Evolutionary conservation across 2,888 invertebrate species (phyloP).

Genomic region (Molorchus minor): DNA sequence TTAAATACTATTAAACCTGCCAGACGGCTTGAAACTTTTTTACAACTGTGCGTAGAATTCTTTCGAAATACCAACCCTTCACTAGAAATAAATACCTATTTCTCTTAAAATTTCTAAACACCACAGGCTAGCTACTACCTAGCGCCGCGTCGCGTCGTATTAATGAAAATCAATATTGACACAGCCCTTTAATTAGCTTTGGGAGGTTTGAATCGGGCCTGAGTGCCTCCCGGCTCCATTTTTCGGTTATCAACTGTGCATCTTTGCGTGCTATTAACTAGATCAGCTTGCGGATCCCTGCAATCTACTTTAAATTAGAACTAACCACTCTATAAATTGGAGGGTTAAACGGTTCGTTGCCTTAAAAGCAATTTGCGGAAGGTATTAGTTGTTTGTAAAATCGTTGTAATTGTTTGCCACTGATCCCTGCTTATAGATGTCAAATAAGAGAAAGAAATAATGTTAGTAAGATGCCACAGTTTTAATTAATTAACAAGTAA

Average conservation of each 20-base stretch:
- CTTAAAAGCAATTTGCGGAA: conserved; percentile 16
- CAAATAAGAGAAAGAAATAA: too few relatives aligned
- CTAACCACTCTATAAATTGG: conserved; percentile 22
- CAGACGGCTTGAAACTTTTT: too few relatives aligned
- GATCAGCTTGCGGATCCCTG: conserved; percentile 16
- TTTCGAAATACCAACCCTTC: too few relatives aligned
- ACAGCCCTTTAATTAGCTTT: conserved; percentile 1
- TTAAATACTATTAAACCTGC: too few relatives aligned
- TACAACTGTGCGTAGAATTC: too few relatives aligned
- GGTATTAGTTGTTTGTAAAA: conserved; percentile 13
- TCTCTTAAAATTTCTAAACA: too few relatives aligned
- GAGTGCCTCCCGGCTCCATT: not conserved
- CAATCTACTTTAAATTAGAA: conserved; percentile 21
- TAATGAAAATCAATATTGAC: conserved; percentile 1
- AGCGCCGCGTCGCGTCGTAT: not conserved
- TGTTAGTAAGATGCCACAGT: too few relatives aligned
- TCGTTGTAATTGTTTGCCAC: conserved; percentile 3
- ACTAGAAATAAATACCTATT: too few relatives aligned
- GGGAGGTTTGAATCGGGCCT: not conserved
- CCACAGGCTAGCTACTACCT: not conserved
- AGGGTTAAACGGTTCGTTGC: conserved; percentile 13
- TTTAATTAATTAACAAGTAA: too few relatives aligned
- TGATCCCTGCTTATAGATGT: too few relatives aligned
- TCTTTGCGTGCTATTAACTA: conserved; percentile 14
- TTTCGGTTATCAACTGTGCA: conserved; percentile 11